Evolutionary conservation across 1,140 invertebrate species (phyloP).

Genomic region (Ectropis grisescens): DNA sequence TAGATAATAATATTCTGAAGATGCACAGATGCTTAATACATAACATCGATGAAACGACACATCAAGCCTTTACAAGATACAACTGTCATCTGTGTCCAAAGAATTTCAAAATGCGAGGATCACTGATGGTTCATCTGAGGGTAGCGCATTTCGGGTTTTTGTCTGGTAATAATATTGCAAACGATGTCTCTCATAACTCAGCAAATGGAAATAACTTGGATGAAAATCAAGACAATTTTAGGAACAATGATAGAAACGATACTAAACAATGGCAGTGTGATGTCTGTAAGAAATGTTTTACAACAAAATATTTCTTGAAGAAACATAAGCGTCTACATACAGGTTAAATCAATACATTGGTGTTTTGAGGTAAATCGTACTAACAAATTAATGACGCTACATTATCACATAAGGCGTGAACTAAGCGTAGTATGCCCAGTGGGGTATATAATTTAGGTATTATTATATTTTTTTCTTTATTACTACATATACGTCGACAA

Average conservation of each 20-base stretch:
- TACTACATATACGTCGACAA: too few species aligned
- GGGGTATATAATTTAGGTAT: too few species aligned
- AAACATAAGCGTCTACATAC: slow-evolving; percentile 90
- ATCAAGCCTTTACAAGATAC: slow-evolving; percentile 70
- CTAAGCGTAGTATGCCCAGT: too few species aligned
- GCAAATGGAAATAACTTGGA: slow-evolving; percentile 7
- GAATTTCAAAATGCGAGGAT: slow-evolving; percentile 84
- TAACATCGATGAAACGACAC: slow-evolving; percentile 71
- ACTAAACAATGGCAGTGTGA: slow-evolving; percentile 83
- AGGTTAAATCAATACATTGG: slow-evolving; percentile 62
- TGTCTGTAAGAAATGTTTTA: slow-evolving; percentile 86
- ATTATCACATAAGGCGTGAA: too few species aligned
- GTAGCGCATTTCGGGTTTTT: slow-evolving; percentile 78
- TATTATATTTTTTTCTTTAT: too few species aligned
- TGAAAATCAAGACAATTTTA: slow-evolving; percentile 19
- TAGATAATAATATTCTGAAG: slow-evolving; percentile 76
- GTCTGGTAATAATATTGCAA: slow-evolving; percentile 18
- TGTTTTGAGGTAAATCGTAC: slow-evolving; percentile 55
- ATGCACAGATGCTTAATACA: slow-evolving; percentile 84
- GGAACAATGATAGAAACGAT: slow-evolving; percentile 31
- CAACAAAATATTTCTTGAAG: slow-evolving; percentile 91
- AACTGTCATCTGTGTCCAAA: slow-evolving; percentile 84
- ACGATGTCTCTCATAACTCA: slow-evolving; percentile 2
- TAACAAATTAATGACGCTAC: too few species aligned
- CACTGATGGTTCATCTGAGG: slow-evolving; percentile 84